Percentiles rank a stretch among this genome's conserved stretches.
Conservation (phyloP, 2,888 invertebrate species). For the Drosophila acutilabella region DNA sequence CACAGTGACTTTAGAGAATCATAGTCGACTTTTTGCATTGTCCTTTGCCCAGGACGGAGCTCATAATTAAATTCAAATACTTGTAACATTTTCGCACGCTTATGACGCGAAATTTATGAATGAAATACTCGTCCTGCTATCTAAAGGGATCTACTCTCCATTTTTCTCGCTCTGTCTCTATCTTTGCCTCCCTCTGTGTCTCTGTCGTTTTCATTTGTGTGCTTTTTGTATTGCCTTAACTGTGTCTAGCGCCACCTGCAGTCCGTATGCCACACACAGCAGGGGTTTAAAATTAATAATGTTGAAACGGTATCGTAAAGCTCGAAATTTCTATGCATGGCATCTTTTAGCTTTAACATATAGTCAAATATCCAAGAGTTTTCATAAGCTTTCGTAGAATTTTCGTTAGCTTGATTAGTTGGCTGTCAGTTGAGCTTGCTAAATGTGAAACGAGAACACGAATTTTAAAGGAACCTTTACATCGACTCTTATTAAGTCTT, state of each 20-base stretch:
- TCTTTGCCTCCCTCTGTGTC: background rate
- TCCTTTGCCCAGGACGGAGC: slow-evolving; percentile 63
- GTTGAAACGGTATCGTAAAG: slow-evolving; percentile 49
- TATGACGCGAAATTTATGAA: slow-evolving; percentile 76
- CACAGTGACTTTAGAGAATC: slow-evolving; percentile 64
- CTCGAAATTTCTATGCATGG: slow-evolving; percentile 53
- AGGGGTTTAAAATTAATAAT: slow-evolving; percentile 77
- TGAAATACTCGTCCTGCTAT: slow-evolving; percentile 46
- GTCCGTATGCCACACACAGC: slow-evolving; percentile 62
- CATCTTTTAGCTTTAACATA: slow-evolving; percentile 15
- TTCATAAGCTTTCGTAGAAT: slow-evolving; percentile 15
- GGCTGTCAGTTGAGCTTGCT: slow-evolving; percentile 33
- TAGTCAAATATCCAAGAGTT: background rate
- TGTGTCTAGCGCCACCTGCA: slow-evolving; percentile 62
- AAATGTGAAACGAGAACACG: slow-evolving; percentile 5
- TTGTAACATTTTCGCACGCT: slow-evolving; percentile 73
- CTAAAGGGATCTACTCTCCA: slow-evolving; percentile 34
- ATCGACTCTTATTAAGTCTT: background rate
- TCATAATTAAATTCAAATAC: slow-evolving; percentile 80
- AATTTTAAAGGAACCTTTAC: background rate
- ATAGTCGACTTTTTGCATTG: slow-evolving; percentile 52
- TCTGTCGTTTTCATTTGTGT: slow-evolving; percentile 2
- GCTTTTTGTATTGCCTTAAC: background rate
- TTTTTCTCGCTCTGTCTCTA: background rate
- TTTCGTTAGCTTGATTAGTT: slow-evolving; percentile 58